These are phyloP conservation scores for Eristalis tenax DNA, from an alignment of 2,888 invertebrate genomes.

Conservation along the genomic window DNA sequence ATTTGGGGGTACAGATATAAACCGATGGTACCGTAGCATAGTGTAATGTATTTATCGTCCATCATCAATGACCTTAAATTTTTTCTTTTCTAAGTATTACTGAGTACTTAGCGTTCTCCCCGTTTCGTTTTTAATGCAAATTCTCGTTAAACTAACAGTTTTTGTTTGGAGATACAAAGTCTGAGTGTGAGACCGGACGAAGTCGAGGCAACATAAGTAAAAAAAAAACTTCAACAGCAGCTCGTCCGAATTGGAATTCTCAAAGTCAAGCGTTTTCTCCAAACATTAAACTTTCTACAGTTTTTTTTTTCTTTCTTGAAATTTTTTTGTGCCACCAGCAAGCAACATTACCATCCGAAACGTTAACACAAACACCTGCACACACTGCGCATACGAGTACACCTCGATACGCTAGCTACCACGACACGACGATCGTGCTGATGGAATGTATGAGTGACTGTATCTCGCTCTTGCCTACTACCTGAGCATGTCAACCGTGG, in stretches of 20 bases:
- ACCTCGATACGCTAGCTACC: slow-evolving; percentile 38
- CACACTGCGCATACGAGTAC: slow-evolving; percentile 6
- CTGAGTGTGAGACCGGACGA: background rate
- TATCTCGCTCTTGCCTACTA: slow-evolving; percentile 47
- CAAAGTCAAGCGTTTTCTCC: slow-evolving; percentile 69
- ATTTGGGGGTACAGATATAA: background rate
- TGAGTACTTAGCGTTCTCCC: background rate
- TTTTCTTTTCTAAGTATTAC: background rate
- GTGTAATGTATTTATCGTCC: background rate
- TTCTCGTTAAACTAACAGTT: slow-evolving; percentile 38
- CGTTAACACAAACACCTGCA: slow-evolving; percentile 70
- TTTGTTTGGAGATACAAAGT: slow-evolving; percentile 11
- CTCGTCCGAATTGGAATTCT: slow-evolving; percentile 42
- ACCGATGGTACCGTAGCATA: slow-evolving; percentile 19
- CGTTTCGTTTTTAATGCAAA: slow-evolving; percentile 32
- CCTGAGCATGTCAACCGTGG: slow-evolving; percentile 57
- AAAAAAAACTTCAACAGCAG: slow-evolving; percentile 17
- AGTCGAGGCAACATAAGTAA: background rate
- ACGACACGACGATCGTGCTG: slow-evolving; percentile 8
- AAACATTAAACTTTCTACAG: slow-evolving; percentile 72
- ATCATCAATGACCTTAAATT: slow-evolving; percentile 52
- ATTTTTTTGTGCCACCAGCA: slow-evolving; percentile 55
- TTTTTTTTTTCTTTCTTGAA: slow-evolving; percentile 39
- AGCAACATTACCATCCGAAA: slow-evolving; percentile 57
- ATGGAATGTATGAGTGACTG: slow-evolving; percentile 42